A percentile compares a stretch with the other conserved stretches of the same genome.
Evolutionary conservation across 1,140 invertebrate species (phyloP).

Genomic region (Caerostris darwini): DNA sequence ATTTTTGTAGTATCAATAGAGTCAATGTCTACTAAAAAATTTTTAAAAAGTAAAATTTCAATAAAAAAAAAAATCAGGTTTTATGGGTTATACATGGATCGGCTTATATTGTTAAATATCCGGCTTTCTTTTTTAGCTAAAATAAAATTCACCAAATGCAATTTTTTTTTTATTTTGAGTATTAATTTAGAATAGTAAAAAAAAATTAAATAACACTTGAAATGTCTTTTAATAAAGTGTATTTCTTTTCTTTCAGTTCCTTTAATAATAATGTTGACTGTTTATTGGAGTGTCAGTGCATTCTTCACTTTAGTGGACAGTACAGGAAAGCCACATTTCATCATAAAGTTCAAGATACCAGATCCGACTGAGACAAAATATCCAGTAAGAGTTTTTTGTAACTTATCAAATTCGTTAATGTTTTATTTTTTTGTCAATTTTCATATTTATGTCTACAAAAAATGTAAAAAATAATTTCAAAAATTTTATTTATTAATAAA

Average conservation of each 20-base stretch:
- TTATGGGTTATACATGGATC: too few species aligned
- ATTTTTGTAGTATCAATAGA: too few species aligned
- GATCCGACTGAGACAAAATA: conserved; percentile 26
- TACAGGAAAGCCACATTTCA: conserved; percentile 39
- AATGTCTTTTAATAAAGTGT: too few species aligned
- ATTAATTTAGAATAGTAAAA: too few species aligned
- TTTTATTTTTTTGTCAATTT: not conserved
- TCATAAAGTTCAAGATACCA: conserved; percentile 48
- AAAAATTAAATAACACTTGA: too few species aligned
- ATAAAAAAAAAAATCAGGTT: too few species aligned
- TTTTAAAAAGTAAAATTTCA: too few species aligned
- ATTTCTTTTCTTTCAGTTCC: conserved; percentile 29
- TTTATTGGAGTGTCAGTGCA: conserved; percentile 40
- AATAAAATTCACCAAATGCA: too few species aligned
- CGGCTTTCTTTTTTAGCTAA: too few species aligned
- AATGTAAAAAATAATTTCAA: not conserved
- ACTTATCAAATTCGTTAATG: not conserved
- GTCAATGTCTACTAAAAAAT: too few species aligned
- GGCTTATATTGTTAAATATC: too few species aligned
- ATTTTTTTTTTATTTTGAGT: too few species aligned
- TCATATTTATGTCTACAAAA: not conserved
- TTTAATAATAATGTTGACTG: conserved; percentile 2
- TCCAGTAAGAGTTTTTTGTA: not conserved
- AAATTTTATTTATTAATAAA: not conserved
- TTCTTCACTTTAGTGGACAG: conserved; percentile 49